phyloP scores from a whole-genome alignment of 2,113 vertebrate species.

The Gopherus flavomarginatus region DNA sequence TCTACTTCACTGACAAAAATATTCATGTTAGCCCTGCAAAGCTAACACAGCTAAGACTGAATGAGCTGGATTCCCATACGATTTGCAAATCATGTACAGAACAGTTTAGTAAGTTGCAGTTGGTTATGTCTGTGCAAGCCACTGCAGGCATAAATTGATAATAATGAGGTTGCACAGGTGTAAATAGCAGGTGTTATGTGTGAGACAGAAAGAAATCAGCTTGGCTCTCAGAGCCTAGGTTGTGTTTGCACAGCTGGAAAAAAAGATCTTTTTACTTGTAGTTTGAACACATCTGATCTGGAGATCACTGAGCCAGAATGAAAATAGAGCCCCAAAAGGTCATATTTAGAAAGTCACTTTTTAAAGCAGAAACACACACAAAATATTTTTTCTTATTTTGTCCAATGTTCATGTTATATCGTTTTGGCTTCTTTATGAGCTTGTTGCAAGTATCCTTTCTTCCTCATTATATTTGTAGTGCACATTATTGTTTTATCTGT shows the following conservation, averaged over 20 bases:
- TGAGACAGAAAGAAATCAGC: neutral
- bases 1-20: neutral
- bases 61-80: neutral
- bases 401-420: neutral
- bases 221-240: neutral
- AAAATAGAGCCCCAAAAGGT: neutral
- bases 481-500: neutral
- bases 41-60: neutral
- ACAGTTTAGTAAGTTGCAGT: neutral
- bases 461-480: neutral
- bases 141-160: neutral
- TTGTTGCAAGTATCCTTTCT: neutral
- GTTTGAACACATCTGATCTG: neutral
- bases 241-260: neutral
- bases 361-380: fast-evolving
- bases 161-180: neutral
- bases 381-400: neutral
- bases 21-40: neutral
- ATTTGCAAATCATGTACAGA: neutral
- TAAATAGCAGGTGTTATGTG: neutral
- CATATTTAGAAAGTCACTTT: neutral
- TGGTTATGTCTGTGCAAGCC: neutral
- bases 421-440: neutral
- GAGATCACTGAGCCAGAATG: neutral
- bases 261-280: neutral